Percentiles rank a stretch among this genome's conserved stretches.
These are phyloP conservation scores for Omphaloscelis lunosa DNA, from an alignment of 2,888 invertebrate species.

Conservation along the genomic window DNA sequence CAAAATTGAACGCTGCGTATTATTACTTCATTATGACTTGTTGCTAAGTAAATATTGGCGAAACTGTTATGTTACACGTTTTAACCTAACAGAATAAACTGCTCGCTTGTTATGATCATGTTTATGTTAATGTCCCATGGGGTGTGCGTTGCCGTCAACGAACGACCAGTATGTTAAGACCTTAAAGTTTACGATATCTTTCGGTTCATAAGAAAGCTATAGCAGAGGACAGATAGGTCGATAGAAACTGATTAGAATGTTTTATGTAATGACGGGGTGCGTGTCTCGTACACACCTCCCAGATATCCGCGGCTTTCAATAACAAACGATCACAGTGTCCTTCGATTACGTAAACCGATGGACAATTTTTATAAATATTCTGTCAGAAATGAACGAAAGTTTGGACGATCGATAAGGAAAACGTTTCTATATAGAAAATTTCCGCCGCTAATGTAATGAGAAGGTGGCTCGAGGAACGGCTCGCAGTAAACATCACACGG, in stretches of 20 bases:
- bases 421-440: slow-evolving; percentile 76
- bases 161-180: slow-evolving; percentile 6
- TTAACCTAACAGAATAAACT: slow-evolving; percentile 18
- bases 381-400: slow-evolving; percentile 69
- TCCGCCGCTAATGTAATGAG: slow-evolving; percentile 79
- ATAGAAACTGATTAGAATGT: slow-evolving; percentile 67
- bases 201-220: slow-evolving; percentile 58
- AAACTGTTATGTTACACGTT: slow-evolving; percentile 52
- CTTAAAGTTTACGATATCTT: slow-evolving; percentile 24
- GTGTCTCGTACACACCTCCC: slow-evolving; percentile 73
- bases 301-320: slow-evolving; percentile 78
- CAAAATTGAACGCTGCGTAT: slow-evolving; percentile 63
- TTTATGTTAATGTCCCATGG: slow-evolving; percentile 27
- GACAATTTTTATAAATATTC: slow-evolving; percentile 84
- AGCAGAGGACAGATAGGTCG: slow-evolving; percentile 61
- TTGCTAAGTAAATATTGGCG: slow-evolving; percentile 68
- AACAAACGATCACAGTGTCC: slow-evolving; percentile 79
- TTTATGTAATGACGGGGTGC: slow-evolving; percentile 78
- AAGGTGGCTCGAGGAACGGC: slow-evolving; percentile 70
- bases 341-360: slow-evolving; percentile 86
- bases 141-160: slow-evolving; percentile 16
- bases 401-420: slow-evolving; percentile 82
- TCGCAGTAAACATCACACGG: slow-evolving; percentile 82
- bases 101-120: slow-evolving; percentile 39
- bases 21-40: slow-evolving; percentile 67